Conservation (phyloP, 2,888 invertebrate species). For the Callimorpha dominula region DNA sequence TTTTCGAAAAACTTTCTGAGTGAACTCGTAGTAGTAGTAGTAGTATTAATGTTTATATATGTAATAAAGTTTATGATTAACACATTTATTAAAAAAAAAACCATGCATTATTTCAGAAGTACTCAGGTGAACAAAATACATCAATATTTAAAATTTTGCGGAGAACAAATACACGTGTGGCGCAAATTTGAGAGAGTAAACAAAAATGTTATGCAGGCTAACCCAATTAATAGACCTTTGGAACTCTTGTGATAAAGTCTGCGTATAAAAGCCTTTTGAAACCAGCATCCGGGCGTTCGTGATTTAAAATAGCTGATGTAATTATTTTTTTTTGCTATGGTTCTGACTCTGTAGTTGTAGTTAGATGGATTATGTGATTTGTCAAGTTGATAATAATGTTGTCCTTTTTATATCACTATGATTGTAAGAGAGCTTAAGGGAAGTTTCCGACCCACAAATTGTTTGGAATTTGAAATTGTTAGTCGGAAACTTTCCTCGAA, state of each 20-base stretch:
- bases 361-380: neutral
- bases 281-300: neutral
- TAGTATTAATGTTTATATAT: too few relatives aligned
- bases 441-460: too few relatives aligned
- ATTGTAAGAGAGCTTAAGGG: neutral
- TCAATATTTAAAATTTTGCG: neutral
- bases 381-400: neutral
- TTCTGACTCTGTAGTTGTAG: neutral
- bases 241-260: constrained; percentile 23
- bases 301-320: neutral
- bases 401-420: neutral
- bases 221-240: constrained; percentile 29
- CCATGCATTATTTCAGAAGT: too few relatives aligned
- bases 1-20: too few relatives aligned
- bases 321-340: neutral
- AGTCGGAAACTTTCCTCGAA: too few relatives aligned
- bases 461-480: too few relatives aligned
- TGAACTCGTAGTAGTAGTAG: too few relatives aligned
- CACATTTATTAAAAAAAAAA: too few relatives aligned
- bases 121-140: too few relatives aligned
- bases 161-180: constrained; percentile 13
- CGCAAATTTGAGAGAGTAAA: constrained; percentile 15
- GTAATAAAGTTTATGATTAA: too few relatives aligned
- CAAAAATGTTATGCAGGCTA: constrained; percentile 20
- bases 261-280: constrained; percentile 28